These are phyloP conservation scores for Pseudorasbora parva DNA, from an alignment of 2,113 vertebrate species.

Conservation along the genomic window DNA sequence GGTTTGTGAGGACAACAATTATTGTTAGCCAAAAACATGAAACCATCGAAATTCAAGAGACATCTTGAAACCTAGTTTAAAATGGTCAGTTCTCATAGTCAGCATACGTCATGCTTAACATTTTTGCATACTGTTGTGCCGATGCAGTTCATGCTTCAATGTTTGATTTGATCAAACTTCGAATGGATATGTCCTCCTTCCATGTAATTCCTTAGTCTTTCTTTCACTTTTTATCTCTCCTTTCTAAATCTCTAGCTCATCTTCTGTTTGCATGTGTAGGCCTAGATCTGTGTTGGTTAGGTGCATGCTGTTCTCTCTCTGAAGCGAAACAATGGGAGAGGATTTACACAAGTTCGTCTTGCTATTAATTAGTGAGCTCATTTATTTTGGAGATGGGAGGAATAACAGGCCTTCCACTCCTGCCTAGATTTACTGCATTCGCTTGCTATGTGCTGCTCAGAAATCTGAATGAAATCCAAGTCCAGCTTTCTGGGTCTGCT, in stretches of 20 bases:
- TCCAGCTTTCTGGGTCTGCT: slow-evolving; percentile 18
- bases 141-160: background rate
- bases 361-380: slow-evolving; percentile 60
- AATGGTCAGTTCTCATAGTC: background rate
- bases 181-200: slow-evolving; percentile 35
- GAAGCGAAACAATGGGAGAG: slow-evolving; percentile 32
- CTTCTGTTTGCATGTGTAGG: background rate
- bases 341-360: slow-evolving; percentile 51
- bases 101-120: background rate
- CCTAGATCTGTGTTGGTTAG: slow-evolving; percentile 41
- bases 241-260: background rate
- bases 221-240: background rate
- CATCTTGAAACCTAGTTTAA: background rate
- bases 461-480: slow-evolving; percentile 46
- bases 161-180: background rate
- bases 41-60: background rate
- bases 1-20: background rate
- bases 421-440: slow-evolving; percentile 46
- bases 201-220: slow-evolving; percentile 3
- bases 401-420: slow-evolving; percentile 52
- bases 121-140: background rate
- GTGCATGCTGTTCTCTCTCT: slow-evolving; percentile 42
- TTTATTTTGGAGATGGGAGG: slow-evolving; percentile 56
- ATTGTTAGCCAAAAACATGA: background rate
- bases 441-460: slow-evolving; percentile 23